A percentile compares a stretch with the other conserved stretches of the same genome.
phyloP scores from a whole-genome alignment of 2,113 vertebrate species.

The Labrus mixtus region DNA sequence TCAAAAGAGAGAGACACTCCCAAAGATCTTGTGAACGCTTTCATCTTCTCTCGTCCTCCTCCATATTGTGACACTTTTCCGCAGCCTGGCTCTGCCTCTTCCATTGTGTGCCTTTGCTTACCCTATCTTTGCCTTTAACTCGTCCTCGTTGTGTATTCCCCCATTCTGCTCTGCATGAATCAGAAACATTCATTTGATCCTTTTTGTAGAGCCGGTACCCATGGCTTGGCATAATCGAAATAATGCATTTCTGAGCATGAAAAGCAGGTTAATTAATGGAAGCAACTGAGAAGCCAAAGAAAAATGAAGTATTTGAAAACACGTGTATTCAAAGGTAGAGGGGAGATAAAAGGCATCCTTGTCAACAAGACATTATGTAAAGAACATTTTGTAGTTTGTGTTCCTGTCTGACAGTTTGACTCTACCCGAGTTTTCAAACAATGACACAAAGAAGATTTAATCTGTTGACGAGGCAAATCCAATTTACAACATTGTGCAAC shows the following conservation, averaged over 20 bases:
- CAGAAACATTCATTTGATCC: conserved; percentile 8
- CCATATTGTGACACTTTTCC: not conserved
- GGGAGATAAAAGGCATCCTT: not conserved
- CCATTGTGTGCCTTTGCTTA: not conserved
- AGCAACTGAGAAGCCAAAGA: not conserved
- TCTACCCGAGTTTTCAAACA: not conserved
- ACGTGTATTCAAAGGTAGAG: not conserved
- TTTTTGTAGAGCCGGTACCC: not conserved
- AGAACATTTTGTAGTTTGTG: not conserved
- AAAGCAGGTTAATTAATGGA: not conserved
- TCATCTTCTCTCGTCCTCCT: not conserved
- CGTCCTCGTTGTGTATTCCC: not conserved
- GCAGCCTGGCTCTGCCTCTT: not conserved
- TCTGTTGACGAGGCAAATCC: not conserved
- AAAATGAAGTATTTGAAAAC: not conserved
- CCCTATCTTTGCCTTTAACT: not conserved
- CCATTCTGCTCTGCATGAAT: conserved; percentile 19
- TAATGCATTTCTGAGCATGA: not conserved
- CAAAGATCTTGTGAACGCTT: not conserved
- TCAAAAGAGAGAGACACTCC: not conserved
- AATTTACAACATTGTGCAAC: not conserved
- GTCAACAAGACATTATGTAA: conserved; percentile 3
- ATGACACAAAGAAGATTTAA: not conserved
- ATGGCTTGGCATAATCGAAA: not conserved
- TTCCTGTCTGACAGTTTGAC: not conserved